Percentiles rank a stretch among this genome's conserved stretches.
Evolutionary conservation across 2,113 vertebrate species (phyloP).

Genomic region (Chaetodon trifascialis): DNA sequence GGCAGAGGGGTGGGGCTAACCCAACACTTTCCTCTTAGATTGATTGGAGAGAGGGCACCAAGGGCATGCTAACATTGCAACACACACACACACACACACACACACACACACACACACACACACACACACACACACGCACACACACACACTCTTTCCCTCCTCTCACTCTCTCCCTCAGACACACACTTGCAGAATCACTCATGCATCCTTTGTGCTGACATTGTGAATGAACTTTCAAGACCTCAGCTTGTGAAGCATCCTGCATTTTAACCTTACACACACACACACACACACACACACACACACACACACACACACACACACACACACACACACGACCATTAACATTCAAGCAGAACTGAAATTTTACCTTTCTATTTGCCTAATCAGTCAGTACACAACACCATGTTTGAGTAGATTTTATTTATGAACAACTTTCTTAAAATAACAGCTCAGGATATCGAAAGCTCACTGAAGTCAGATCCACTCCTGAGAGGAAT

Average conservation of each 20-base stretch:
- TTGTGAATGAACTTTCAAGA: conserved; percentile 59
- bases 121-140: too few species aligned
- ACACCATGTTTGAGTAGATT: conserved; percentile 1
- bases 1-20: conserved; percentile 77
- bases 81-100: conserved; percentile 12
- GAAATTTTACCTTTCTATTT: background rate
- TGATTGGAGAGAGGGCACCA: conserved; percentile 77
- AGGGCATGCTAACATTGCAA: conserved; percentile 74
- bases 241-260: conserved; percentile 50
- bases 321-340: background rate
- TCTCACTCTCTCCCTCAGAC: background rate
- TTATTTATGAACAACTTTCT: background rate
- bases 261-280: conserved; percentile 60
- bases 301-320: conserved; percentile 18
- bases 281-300: conserved; percentile 14
- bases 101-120: too few species aligned
- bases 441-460: background rate
- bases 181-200: conserved; percentile 52
- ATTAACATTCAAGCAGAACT: conserved; percentile 1
- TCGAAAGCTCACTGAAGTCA: background rate
- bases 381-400: background rate
- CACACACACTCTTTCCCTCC: too few species aligned
- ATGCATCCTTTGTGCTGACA: conserved; percentile 71
- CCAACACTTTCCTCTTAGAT: conserved; percentile 80
- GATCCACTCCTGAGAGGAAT: background rate